phyloP scores from a whole-genome alignment of 2,888 invertebrate genomes.

The Hedychridium roseum region DNA sequence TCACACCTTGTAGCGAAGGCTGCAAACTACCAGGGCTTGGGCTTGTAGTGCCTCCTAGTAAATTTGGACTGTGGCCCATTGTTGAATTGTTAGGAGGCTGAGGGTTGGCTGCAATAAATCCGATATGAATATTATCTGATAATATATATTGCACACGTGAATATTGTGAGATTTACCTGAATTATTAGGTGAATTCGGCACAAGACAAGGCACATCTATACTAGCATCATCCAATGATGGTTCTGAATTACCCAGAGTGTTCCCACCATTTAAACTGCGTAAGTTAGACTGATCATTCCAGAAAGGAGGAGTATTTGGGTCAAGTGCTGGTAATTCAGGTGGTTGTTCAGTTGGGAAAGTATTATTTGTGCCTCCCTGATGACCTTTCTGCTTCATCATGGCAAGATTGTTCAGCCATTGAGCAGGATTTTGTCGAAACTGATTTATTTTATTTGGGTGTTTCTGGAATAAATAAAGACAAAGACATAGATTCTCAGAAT shows the following conservation, averaged over 20 bases:
- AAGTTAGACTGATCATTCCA: conserved; percentile 61
- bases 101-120: conserved; percentile 49
- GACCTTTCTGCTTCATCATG: conserved; percentile 77
- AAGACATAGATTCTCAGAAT: conserved; percentile 2
- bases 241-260: conserved; percentile 59
- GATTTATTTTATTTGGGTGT: conserved; percentile 88
- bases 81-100: conserved; percentile 55
- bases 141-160: background rate
- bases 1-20: conserved; percentile 76
- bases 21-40: conserved; percentile 69
- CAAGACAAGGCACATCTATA: conserved; percentile 63
- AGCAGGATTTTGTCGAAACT: conserved; percentile 83
- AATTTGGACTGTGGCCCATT: conserved; percentile 61
- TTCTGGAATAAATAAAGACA: conserved; percentile 68
- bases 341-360: conserved; percentile 59
- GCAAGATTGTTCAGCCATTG: conserved; percentile 83
- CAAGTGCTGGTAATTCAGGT: conserved; percentile 57
- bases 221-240: conserved; percentile 61
- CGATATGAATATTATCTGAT: background rate
- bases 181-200: conserved; percentile 62
- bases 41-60: conserved; percentile 64
- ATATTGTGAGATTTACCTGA: conserved; percentile 45
- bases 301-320: conserved; percentile 58
- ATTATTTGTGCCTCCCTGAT: conserved; percentile 65
- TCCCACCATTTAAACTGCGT: conserved; percentile 59